Evolutionary conservation across 2,888 invertebrate species (phyloP), one percentile per base, ranked within the genome.

Genomic region (Drosophila neutralis): DNA sequence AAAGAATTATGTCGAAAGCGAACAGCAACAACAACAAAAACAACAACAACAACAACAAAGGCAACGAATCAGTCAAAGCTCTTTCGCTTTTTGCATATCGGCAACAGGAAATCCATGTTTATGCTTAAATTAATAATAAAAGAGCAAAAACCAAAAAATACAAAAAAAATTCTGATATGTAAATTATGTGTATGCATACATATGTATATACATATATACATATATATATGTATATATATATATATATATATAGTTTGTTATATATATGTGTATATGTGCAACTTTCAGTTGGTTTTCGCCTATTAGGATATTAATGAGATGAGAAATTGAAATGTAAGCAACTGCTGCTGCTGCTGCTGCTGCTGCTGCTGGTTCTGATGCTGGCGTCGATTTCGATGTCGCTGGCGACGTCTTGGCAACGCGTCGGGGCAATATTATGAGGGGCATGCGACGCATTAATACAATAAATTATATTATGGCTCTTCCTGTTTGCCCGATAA

Each of bases 401-500:
- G 69, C 29, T 15, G 76, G 42, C 36, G 58, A 35, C 33, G 72
- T 38, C 36, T 67, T 59, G 60, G 52, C 57, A 67, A 65, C 62
- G 76, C 62, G 77, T 61, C 58, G 66, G 62, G 58, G 75, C 65
- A 62, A 66, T 71, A 75, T 80, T 85, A 89, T 83, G 87, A 82
- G 87, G 87, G 81, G 81, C 74, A 77, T 63, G 76, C 69, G 69
- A 65, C 58, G 69, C 80, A 85, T 87, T 87, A 87, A 87, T 87
- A 87, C 87, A 87, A 87, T 87, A 87, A 87, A 87, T 89, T 89
- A 87, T 87, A 87, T 87, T 87, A 89, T 89, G 79, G 83, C 83
- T 87, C 87, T 87, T 87, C 87, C 87, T 87, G 87, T 87, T 87
- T 86, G 80, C 80, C 79, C 87, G 84, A 83, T 87, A 89, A 88